Evolutionary conservation across 2,888 invertebrate species (phyloP).

Genomic region (Eumacrocentrus americanus): DNA sequence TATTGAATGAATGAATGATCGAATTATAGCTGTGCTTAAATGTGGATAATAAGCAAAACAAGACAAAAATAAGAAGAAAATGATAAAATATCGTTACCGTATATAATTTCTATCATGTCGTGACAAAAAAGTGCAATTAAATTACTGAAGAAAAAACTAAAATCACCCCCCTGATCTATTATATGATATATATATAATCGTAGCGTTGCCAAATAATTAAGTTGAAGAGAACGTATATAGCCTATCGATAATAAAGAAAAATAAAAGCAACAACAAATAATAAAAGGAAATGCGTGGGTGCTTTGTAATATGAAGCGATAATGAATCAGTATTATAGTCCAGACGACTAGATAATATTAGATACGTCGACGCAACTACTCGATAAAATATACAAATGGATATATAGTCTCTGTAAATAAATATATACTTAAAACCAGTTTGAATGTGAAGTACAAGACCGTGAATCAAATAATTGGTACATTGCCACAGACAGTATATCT

Average conservation of each 20-base stretch:
- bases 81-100: slow-evolving; percentile 5
- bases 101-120: slow-evolving; percentile 32
- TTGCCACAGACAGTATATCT: not conserved
- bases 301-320: slow-evolving; percentile 20
- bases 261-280: not conserved
- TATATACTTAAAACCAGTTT: slow-evolving; percentile 9
- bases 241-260: slow-evolving; percentile 13
- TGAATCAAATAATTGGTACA: not conserved
- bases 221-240: slow-evolving; percentile 26
- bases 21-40: not conserved
- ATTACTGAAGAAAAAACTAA: slow-evolving; percentile 25
- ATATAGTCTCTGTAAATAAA: slow-evolving; percentile 14
- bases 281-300: slow-evolving; percentile 18
- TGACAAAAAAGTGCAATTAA: slow-evolving; percentile 45
- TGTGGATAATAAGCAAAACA: not conserved
- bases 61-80: too few relatives aligned
- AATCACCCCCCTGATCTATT: slow-evolving; percentile 21
- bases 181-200: slow-evolving; percentile 9
- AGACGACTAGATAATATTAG: slow-evolving; percentile 18
- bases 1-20: not conserved
- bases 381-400: not conserved
- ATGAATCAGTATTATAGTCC: slow-evolving; percentile 30
- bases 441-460: not conserved
- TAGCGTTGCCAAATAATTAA: slow-evolving; percentile 45
- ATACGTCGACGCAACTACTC: slow-evolving; percentile 16